A percentile compares a stretch with the other conserved stretches of the same genome.
phyloP scores from a whole-genome alignment of 2,113 vertebrate species.

The Poeciliopsis turrubarensis region DNA sequence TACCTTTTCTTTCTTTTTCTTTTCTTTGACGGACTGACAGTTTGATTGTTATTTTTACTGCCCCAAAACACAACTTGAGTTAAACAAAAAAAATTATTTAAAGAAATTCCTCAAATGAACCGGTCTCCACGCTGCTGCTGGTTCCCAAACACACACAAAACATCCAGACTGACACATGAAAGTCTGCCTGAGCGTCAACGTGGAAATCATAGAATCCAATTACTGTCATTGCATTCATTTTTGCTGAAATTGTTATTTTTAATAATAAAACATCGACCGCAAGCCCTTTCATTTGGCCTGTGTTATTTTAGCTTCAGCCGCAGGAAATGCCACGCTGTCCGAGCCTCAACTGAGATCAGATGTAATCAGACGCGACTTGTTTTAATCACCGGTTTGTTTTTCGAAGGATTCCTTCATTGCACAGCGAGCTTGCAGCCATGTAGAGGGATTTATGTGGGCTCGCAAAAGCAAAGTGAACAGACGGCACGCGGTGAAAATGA shows the following conservation, averaged over 20 bases:
- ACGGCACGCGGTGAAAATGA: not conserved
- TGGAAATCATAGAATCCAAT: slow-evolving; percentile 20
- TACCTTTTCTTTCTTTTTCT: not conserved
- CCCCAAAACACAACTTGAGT: not conserved
- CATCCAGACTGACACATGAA: not conserved
- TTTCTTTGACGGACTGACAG: not conserved
- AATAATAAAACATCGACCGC: not conserved
- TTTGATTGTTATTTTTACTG: not conserved
- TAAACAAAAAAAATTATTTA: too few relatives aligned
- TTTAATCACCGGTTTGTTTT: not conserved
- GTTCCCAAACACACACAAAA: not conserved
- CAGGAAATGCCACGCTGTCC: not conserved
- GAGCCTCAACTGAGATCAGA: not conserved
- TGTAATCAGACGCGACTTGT: not conserved
- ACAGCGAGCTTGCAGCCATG: not conserved
- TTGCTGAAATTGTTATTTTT: slow-evolving; percentile 32
- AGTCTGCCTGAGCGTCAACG: not conserved
- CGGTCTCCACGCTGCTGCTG: not conserved
- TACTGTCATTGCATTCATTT: slow-evolving; percentile 1
- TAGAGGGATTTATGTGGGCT: not conserved
- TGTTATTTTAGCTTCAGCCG: not conserved
- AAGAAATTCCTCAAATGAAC: not conserved
- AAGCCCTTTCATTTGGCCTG: not conserved
- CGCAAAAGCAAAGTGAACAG: not conserved
- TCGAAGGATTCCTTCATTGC: not conserved